Evolutionary conservation across 2,888 invertebrate species (phyloP).

Genomic region (Hedychridium roseum): DNA sequence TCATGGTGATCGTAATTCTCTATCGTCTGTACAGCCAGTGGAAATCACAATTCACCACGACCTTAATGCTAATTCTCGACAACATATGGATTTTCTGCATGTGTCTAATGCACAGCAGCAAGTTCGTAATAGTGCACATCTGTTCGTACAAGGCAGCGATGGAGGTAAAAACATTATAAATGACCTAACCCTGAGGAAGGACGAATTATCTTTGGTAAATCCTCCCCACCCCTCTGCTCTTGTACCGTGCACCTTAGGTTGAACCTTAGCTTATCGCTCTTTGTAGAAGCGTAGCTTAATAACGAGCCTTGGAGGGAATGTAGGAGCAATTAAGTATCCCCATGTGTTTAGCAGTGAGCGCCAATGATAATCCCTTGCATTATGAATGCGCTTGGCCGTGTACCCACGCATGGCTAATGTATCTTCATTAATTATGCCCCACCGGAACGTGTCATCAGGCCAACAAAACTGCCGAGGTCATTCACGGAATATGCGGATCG

Average conservation of each 20-base stretch:
- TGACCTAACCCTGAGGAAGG: too few relatives aligned
- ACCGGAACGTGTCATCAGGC: conserved; percentile 8
- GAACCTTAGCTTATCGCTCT: too few relatives aligned
- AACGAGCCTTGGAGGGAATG: too few relatives aligned
- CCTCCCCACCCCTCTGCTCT: too few relatives aligned
- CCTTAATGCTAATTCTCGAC: not conserved
- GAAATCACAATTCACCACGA: accelerated
- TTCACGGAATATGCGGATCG: conserved; percentile 10
- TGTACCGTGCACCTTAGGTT: too few relatives aligned
- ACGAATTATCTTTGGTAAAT: too few relatives aligned
- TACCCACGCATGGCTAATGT: too few relatives aligned
- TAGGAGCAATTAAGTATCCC: too few relatives aligned
- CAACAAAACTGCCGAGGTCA: conserved; percentile 4
- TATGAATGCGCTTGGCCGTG: too few relatives aligned
- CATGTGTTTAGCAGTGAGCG: too few relatives aligned
- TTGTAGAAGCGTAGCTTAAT: too few relatives aligned
- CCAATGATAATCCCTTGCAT: too few relatives aligned
- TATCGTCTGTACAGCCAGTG: conserved; percentile 7
- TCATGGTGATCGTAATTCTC: not conserved
- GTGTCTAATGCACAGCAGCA: not conserved
- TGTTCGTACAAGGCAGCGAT: conserved; percentile 7
- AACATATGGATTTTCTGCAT: not conserved
- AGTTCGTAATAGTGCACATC: not conserved
- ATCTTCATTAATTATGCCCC: not conserved
- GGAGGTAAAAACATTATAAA: conserved; percentile 15